These are phyloP conservation scores for Pheosia gnoma DNA, from an alignment of 2,888 invertebrate genomes.

Conservation along the genomic window DNA sequence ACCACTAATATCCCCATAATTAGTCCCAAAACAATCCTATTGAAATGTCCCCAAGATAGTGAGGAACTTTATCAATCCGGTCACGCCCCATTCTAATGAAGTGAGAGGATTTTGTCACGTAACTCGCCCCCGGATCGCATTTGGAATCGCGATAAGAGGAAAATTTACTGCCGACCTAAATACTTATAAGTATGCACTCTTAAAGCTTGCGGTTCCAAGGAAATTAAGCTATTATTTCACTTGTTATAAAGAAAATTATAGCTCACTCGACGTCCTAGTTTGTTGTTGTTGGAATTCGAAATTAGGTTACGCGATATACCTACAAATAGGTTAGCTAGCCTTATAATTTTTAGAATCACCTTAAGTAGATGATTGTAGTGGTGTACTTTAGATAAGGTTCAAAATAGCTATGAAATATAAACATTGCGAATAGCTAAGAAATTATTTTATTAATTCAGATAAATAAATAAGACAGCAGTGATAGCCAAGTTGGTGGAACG, in stretches of 20 bases:
- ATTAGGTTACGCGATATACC: constrained; percentile 1
- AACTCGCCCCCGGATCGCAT: constrained; percentile 66
- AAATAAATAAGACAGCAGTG: too few relatives aligned
- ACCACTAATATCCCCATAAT: constrained; percentile 22
- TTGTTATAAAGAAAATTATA: constrained; percentile 6
- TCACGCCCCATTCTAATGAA: constrained; percentile 73
- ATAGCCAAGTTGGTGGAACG: too few relatives aligned
- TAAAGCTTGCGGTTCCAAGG: constrained; percentile 16
- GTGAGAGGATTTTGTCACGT: constrained; percentile 76
- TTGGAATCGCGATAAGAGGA: constrained; percentile 74
- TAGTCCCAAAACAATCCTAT: constrained; percentile 45
- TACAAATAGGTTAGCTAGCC: not conserved
- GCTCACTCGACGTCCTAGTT: constrained; percentile 3
- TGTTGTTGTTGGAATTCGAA: constrained; percentile 7
- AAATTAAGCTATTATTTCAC: constrained; percentile 6
- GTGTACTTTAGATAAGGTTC: not conserved
- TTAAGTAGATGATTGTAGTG: not conserved
- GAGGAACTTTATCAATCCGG: constrained; percentile 65
- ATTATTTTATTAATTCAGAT: too few relatives aligned
- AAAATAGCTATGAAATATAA: too few relatives aligned
- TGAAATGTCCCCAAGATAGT: constrained; percentile 50
- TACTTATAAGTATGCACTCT: constrained; percentile 42
- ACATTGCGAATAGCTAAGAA: too few relatives aligned
- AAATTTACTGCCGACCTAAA: constrained; percentile 70
- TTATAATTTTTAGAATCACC: not conserved